Evolutionary conservation across 2,888 invertebrate species (phyloP).

Genomic region (Leucoma salicis): DNA sequence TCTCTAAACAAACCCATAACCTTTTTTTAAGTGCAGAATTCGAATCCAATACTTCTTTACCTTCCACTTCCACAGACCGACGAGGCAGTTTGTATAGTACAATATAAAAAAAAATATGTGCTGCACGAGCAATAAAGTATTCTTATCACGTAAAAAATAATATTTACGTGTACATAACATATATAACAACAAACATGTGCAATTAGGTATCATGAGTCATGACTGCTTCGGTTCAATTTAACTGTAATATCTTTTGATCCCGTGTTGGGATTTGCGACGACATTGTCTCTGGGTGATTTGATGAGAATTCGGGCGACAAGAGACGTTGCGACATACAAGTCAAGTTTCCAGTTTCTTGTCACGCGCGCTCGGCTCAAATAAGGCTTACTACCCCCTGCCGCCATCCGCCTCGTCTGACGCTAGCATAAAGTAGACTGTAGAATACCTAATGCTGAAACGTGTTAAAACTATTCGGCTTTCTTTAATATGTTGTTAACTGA

Average conservation of each 20-base stretch:
- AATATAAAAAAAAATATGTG: too few species aligned
- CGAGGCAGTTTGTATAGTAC: too few species aligned
- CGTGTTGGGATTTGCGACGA: constrained; percentile 74
- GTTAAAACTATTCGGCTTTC: constrained; percentile 44
- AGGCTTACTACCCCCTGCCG: constrained; percentile 72
- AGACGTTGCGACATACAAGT: constrained; percentile 68
- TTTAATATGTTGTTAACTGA: constrained; percentile 28
- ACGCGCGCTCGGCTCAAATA: constrained; percentile 77
- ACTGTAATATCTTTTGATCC: constrained; percentile 76
- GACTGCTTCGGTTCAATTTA: constrained; percentile 66
- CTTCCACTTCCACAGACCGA: too few species aligned
- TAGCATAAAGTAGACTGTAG: constrained; percentile 66
- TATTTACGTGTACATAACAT: constrained; percentile 25
- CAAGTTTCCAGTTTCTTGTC: constrained; percentile 76
- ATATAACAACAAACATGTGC: constrained; percentile 40
- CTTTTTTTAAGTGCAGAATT: too few species aligned
- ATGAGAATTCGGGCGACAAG: constrained; percentile 74
- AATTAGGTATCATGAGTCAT: constrained; percentile 54
- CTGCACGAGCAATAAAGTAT: constrained; percentile 17
- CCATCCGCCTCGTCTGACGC: constrained; percentile 59
- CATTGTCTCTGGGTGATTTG: constrained; percentile 78
- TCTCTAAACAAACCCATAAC: too few species aligned
- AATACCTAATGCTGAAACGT: constrained; percentile 69
- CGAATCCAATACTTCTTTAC: too few species aligned
- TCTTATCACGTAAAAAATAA: constrained; percentile 23